Percentiles rank a stretch among this genome's conserved stretches.
Conservation (phyloP, 1,140 invertebrate genomes). For the Centruroides sculpturatus region DNA sequence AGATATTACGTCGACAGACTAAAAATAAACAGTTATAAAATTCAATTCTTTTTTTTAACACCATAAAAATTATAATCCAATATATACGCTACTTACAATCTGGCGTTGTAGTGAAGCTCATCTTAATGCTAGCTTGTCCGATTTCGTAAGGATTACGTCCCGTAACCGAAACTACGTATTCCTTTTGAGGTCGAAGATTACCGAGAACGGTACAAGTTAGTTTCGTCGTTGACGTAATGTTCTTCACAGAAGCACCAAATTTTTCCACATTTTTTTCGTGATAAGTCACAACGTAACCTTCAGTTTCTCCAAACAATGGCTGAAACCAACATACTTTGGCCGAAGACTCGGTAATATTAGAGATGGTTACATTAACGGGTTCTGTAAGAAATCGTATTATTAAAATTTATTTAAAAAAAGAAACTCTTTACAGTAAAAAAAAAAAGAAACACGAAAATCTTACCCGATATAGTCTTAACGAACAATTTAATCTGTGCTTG, state of each 20-base stretch:
- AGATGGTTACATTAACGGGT: conserved; percentile 5
- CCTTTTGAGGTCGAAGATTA: conserved; percentile 12
- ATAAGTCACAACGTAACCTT: conserved; percentile 13
- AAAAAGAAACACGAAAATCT: too few species aligned
- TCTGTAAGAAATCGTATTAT: background rate
- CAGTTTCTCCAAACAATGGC: conserved; percentile 5
- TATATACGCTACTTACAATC: conserved; percentile 18
- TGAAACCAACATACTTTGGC: conserved; percentile 14
- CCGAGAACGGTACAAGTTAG: conserved; percentile 5
- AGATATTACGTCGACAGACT: conserved; percentile 15
- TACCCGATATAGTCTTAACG: conserved; percentile 16
- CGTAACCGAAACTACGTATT: conserved; percentile 15
- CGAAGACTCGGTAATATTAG: conserved; percentile 8
- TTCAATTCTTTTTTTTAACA: too few species aligned
- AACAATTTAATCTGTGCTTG: conserved; percentile 9
- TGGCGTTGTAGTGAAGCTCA: conserved; percentile 14
- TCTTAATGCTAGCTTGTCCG: conserved; percentile 12
- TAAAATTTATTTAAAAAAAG: too few species aligned
- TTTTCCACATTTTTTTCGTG: conserved; percentile 2
- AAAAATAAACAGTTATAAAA: background rate
- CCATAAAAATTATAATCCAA: background rate
- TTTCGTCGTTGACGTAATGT: conserved; percentile 9
- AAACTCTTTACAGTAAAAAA: too few species aligned
- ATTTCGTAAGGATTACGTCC: conserved; percentile 17
- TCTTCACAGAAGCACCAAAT: background rate